Base-by-base conservation (phyloP, 2,797 vertebrate genomes). In the Cirrhinus mrigala region DNA sequence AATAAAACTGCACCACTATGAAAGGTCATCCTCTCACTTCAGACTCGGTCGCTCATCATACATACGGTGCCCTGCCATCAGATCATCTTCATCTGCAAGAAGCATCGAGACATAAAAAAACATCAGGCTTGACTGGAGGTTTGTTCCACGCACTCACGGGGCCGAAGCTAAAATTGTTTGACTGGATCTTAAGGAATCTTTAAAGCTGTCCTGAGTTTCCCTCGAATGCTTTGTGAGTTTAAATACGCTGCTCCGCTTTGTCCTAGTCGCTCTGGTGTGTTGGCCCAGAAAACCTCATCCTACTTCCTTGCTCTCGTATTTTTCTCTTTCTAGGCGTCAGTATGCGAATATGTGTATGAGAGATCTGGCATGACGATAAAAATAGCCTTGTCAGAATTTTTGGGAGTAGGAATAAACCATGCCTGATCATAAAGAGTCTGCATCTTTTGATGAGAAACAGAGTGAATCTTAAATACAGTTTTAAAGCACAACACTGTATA, bases 281-380 rank as follows among this genome's bases (percentile, higher is more conserved):
- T 90, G 88, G 56, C 89, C 88, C 79, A 86, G 80, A 89, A 89
- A 89, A 86, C 44, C n/a, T 86, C 66, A 87, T 75, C 85, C 81
- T 86, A 69, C 48, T 84, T 87, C 81, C 69, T 15, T 48, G 18
- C 60, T 27, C 27, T 62, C 4, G 18, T 46, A 48, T 56, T 64
- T 70, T 22, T 33, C 71, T 20, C 69, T 79, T 68, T 77, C n/a
- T 37, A 56, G 11, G 75, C 50, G 12, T 50, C 60, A 24, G 50
- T 71, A 33, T 37, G 78, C 52, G 78, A 50, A 66, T 74, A 71
- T 87, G 37, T 66, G 71, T n/a, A 20, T 79, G 70, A 18, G 27
- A 37, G 44, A 78, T 75, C 58, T 86, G 1, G 22, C 71, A 58
- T 62, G 6, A 76, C 20, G 60, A 48, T 86, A 86, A 86, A 87